Evolutionary conservation across 2,888 invertebrate species (phyloP), one percentile per base, ranked within the genome.

Genomic region (Eupithecia subumbrata): DNA sequence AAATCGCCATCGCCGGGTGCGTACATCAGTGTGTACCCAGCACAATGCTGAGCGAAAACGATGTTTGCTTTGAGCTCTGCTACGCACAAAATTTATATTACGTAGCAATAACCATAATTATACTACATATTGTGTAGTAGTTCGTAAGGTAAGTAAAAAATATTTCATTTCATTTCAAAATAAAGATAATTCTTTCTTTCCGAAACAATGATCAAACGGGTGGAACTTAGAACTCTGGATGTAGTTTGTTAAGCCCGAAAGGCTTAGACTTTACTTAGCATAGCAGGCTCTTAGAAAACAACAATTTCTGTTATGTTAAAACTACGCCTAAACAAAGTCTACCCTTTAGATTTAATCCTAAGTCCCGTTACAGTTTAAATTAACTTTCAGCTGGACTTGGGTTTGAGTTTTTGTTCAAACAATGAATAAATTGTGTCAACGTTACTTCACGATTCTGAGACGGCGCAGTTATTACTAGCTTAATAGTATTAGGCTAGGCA

Each of bases 271-370:
- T 48, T 48, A 48, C 48, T 45, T 18, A 48, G 48, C 48, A 48
- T 18, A 48, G 48, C 48, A 48, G 18, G 18, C 48, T 52, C 9
- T n/a, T 8, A 52, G 52, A 56, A 56, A 56, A 56, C 52, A 22
- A 56, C 52, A 56, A 56, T 56, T 22, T 56, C 52, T 56, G 16
- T 56, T 56, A 56, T 56, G 16, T 56, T 56, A 56, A 22, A 56
- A 56, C 52, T 52, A n/a, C 8, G 0, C 18, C 52, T 5, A 22
- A n/a, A 56, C 22, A 56, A 56, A 56, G 52, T 56, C 22, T 4
- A 22, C 22, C 11, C n/a, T 56, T 3, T 9, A 9, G 52, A n/a
- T 48, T 11, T 22, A n/a, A 22, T 11, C 22, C 52, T 22, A 4
- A 22, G 22, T 56, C 52, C 52, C 52, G n/a, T 52, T 52, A 11